phyloP scores from a whole-genome alignment of 2,888 invertebrate genomes.

The Phyllotreta cruciferae region DNA sequence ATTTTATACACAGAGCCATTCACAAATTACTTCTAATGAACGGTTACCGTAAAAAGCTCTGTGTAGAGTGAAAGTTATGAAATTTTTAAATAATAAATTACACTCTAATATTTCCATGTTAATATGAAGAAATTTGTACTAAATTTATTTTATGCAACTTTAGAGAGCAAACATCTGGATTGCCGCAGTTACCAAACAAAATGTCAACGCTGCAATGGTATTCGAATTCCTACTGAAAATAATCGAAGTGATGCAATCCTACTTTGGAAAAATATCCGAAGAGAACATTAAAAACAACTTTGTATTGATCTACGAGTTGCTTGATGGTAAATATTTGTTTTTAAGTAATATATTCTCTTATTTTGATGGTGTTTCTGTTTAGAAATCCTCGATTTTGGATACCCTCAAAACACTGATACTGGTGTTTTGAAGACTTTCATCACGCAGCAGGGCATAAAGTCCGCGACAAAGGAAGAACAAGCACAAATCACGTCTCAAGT shows the following conservation, averaged over 20 bases:
- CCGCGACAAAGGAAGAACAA: conserved; percentile 98
- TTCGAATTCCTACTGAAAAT: conserved; percentile 98
- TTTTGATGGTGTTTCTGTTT: no score
- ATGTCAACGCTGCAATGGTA: conserved; percentile 99
- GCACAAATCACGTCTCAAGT: conserved; percentile 98
- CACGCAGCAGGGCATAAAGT: conserved; percentile 98
- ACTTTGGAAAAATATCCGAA: conserved; percentile 99
- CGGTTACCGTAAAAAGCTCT: no score
- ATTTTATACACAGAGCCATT: no score
- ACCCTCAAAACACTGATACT: conserved; percentile 99
- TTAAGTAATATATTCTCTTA: neutral
- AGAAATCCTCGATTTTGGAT: conserved; percentile 99
- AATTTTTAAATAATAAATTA: no score
- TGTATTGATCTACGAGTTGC: conserved; percentile 97
- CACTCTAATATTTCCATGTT: neutral
- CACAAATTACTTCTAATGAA: no score
- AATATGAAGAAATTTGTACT: neutral
- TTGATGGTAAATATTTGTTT: conserved; percentile 77
- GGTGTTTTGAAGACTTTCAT: conserved; percentile 99
- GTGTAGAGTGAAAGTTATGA: no score
- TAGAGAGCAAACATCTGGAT: conserved; percentile 98
- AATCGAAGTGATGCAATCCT: conserved; percentile 98
- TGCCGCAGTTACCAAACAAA: conserved; percentile 99
- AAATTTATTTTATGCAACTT: conserved; percentile 40
- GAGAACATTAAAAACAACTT: conserved; percentile 99